Percentiles rank a stretch among this genome's conserved stretches.
These are phyloP conservation scores for Cyanoderma ruficeps DNA, from an alignment of 2,113 vertebrate species.

Conservation along the genomic window DNA sequence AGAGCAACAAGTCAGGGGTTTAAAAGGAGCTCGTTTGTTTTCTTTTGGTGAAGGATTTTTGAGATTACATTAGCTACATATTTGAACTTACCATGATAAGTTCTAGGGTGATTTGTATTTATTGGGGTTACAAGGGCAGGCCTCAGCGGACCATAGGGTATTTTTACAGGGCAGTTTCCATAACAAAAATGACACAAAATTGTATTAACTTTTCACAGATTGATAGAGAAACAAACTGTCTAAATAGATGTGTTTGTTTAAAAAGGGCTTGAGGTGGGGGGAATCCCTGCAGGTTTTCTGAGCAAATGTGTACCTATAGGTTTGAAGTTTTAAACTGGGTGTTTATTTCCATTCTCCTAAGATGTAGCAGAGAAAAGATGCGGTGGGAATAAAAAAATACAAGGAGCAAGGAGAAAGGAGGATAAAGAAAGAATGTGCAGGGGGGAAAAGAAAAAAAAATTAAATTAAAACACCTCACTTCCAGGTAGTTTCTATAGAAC, in stretches of 20 bases:
- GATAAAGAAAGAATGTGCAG: not conserved
- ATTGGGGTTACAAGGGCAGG: constrained; percentile 53
- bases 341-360: not conserved
- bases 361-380: not conserved
- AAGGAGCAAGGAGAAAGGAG: not conserved
- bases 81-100: constrained; percentile 32
- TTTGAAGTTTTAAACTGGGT: not conserved
- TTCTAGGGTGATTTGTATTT: constrained; percentile 59
- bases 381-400: not conserved
- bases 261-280: not conserved
- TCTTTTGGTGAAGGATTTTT: constrained; percentile 57
- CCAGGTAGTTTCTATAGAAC: not conserved
- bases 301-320: not conserved
- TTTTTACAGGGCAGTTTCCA: constrained; percentile 51
- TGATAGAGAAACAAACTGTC: constrained; percentile 41
- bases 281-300: not conserved
- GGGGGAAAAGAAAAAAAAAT: fast-evolving
- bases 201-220: constrained; percentile 51
- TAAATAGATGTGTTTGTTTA: constrained; percentile 10
- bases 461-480: not conserved
- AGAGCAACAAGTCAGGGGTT: constrained; percentile 30
- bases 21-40: constrained; percentile 55
- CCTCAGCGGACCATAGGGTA: constrained; percentile 1
- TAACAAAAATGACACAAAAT: constrained; percentile 43
- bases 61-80: constrained; percentile 61